Conservation (phyloP, 1,140 invertebrate species). For the Danaus plexippus region DNA sequence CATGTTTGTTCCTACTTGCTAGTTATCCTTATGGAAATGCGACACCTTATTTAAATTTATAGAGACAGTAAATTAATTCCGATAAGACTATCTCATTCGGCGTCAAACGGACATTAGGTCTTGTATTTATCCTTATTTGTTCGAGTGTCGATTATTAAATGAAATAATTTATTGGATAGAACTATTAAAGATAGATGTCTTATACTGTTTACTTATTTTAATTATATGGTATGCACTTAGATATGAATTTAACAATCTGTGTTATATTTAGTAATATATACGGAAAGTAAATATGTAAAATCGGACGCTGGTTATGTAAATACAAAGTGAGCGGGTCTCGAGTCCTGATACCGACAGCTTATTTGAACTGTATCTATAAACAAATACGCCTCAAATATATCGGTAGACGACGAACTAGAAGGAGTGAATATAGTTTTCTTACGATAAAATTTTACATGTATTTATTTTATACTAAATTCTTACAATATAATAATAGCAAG, state of each 20-base stretch:
- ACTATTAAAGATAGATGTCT: no score
- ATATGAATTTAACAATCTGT: no score
- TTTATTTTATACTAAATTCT: no score
- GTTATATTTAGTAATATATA: no score
- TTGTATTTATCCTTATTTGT: conserved; percentile 3
- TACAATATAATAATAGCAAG: no score
- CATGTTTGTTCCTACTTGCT: conserved; percentile 30
- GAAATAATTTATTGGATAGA: no score
- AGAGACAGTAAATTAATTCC: conserved; percentile 27
- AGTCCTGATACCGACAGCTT: conserved; percentile 26
- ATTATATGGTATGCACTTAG: no score
- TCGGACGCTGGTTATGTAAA: conserved; percentile 50
- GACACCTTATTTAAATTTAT: conserved; percentile 30
- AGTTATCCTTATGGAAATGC: conserved; percentile 52
- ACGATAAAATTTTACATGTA: no score
- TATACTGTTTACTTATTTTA: no score
- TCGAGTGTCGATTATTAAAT: background rate
- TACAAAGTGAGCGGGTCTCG: conserved; percentile 29
- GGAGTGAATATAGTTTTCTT: no score
- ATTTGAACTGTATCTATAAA: conserved; percentile 43
- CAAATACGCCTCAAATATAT: conserved; percentile 33
- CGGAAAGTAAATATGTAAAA: conserved; percentile 15
- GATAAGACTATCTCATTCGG: conserved; percentile 20
- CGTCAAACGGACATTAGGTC: background rate
- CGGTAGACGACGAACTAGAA: no score